These are phyloP conservation scores for Siniperca undulata DNA, from an alignment of 2,797 vertebrate species.

Conservation along the genomic window DNA sequence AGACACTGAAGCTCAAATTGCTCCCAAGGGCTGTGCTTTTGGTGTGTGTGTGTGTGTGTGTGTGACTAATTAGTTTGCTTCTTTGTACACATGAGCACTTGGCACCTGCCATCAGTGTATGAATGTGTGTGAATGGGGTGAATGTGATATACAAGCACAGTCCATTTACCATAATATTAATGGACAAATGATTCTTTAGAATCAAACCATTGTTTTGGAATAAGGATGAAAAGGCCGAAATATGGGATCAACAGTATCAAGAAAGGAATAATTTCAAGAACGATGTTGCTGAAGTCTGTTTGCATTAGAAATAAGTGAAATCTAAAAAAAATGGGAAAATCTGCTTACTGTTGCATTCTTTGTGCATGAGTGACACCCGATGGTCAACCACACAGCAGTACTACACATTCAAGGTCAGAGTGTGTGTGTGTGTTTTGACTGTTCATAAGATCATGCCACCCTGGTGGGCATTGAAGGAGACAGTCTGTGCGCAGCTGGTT, in stretches of 20 bases:
- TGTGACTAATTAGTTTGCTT: too few species aligned
- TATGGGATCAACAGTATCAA: background rate
- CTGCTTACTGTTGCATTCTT: constrained; percentile 40
- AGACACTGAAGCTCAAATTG: too few species aligned
- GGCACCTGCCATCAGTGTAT: too few species aligned
- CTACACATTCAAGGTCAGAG: constrained; percentile 36
- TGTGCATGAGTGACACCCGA: constrained; percentile 83
- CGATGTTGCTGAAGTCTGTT: background rate
- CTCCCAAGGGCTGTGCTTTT: too few species aligned
- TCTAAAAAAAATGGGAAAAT: background rate
- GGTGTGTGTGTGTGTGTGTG: too few species aligned
- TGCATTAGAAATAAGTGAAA: constrained; percentile 1
- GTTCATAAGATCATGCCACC: background rate
- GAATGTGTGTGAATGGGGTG: too few species aligned
- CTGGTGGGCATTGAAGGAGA: background rate
- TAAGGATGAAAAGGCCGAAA: background rate
- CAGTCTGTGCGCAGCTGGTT: constrained; percentile 1
- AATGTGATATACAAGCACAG: too few species aligned
- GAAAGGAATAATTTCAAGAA: too few species aligned
- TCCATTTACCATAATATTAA: background rate
- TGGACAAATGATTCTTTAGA: background rate
- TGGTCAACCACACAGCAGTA: constrained; percentile 69
- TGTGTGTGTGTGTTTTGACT: background rate
- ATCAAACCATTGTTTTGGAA: background rate
- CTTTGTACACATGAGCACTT: too few species aligned